phyloP scores from a whole-genome alignment of 2,888 invertebrate genomes.

The Sericinus montela region DNA sequence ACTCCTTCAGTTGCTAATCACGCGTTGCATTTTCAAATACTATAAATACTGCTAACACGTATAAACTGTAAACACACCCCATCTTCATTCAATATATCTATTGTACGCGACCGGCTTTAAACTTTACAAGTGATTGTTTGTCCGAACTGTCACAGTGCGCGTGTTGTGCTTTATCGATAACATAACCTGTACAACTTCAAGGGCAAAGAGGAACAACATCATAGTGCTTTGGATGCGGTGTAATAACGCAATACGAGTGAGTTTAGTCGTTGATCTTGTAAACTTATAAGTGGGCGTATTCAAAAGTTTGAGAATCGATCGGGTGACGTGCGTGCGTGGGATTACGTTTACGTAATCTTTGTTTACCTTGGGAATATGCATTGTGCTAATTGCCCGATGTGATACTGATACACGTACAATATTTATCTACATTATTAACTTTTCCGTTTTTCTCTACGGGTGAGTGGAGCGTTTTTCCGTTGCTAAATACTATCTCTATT shows the following conservation, averaged over 20 bases:
- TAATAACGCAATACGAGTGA: constrained; percentile 48
- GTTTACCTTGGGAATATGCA: constrained; percentile 78
- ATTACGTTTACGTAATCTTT: constrained; percentile 78
- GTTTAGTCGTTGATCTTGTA: constrained; percentile 51
- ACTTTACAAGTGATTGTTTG: constrained; percentile 74
- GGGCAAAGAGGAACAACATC: constrained; percentile 56
- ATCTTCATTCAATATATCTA: constrained; percentile 38
- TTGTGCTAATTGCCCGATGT: constrained; percentile 51
- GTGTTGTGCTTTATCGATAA: constrained; percentile 78
- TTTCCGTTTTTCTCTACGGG: constrained; percentile 22
- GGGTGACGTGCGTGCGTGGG: constrained; percentile 77
- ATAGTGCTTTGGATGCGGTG: constrained; percentile 61
- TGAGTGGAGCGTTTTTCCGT: constrained; percentile 24
- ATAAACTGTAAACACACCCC: constrained; percentile 38
- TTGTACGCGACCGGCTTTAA: constrained; percentile 51
- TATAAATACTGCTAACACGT: constrained; percentile 34
- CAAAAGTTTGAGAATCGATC: constrained; percentile 78
- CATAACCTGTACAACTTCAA: constrained; percentile 77
- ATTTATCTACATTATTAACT: constrained; percentile 25
- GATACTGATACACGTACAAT: constrained; percentile 37
- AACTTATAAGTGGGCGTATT: constrained; percentile 74
- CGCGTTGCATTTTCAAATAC: constrained; percentile 43
- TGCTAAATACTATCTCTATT: neutral
- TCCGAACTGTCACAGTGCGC: constrained; percentile 73
- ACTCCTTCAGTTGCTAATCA: constrained; percentile 49